Evolutionary conservation across 2,113 vertebrate species (phyloP), one percentile per base, ranked within the genome.

Genomic region (Psilopogon haemacephalus): DNA sequence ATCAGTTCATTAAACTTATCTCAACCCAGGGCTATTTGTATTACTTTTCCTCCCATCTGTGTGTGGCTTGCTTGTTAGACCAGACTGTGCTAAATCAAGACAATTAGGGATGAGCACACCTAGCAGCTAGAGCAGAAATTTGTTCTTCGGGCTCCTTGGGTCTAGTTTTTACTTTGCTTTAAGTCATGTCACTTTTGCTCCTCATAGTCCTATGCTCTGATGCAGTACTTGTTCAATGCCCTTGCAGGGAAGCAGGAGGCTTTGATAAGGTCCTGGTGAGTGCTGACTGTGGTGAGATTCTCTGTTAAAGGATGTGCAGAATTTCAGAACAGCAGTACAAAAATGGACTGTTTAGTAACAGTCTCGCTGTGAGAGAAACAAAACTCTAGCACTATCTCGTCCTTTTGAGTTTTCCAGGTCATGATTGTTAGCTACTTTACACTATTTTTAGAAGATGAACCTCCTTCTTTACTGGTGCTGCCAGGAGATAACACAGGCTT

Each of bases 391-490:
- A 26, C 28, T 16, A 7, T 18, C 17, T 67, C 38, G 75, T 85
- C 72, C 19, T 65, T 79, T 13, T 79, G 56, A 76, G n/a, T 85
- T 93, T 94, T 89, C 71, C 42, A 87, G 74, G 74, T 90, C 63
- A 80, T 37, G 64, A 67, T 8, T 82, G 19, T 62, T 85, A 5
- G 0, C 13, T 65, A 65, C 40, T 85, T 63, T 88, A 63, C 28
- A 23, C 28, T 89, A 33, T 42, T 93, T 91, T 91, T 46, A 72
- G 71, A 89, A 84, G 50, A 86, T 20, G 30, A 94, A 58, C 21
- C 26, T 73, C 37, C 35, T 80, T 37, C 18, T 76, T 42, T 87
- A 48, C 60, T 11, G 7, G 19, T 59, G 42, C 33, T 87, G 15
- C 12, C 10, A 82, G 30, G 15, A 79, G 32, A 83, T 63, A 86